phyloP scores from a whole-genome alignment of 2,888 invertebrate genomes.

The Hofmannophila pseudospretella region DNA sequence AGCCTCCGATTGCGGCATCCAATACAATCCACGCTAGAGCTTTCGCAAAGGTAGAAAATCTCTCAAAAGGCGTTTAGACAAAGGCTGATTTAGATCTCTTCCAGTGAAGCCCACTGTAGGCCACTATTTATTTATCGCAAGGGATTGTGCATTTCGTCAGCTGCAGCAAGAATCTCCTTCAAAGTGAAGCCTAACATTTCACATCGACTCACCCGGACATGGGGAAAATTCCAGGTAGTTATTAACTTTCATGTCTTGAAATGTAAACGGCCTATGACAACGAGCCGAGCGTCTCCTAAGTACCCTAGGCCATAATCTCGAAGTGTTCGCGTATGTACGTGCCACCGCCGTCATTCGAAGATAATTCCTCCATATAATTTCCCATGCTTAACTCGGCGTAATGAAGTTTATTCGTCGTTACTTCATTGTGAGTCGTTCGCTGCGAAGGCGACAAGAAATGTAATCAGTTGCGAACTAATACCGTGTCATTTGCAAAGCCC shows the following conservation, averaged over 20 bases:
- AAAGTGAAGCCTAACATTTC: constrained; percentile 41
- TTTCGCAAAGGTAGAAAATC: constrained; percentile 66
- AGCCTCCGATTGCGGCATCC: constrained; percentile 52
- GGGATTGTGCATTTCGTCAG: constrained; percentile 52
- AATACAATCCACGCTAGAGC: constrained; percentile 54
- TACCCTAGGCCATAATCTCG: constrained; percentile 56
- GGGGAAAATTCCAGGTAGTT: constrained; percentile 37
- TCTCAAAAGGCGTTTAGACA: constrained; percentile 74
- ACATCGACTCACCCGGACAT: constrained; percentile 22
- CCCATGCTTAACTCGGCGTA: constrained; percentile 71
- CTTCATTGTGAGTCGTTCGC: constrained; percentile 71
- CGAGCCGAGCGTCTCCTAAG: constrained; percentile 42
- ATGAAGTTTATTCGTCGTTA: constrained; percentile 76
- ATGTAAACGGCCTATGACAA: constrained; percentile 37
- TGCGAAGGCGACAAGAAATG: constrained; percentile 64
- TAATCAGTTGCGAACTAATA: constrained; percentile 77
- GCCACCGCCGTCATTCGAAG: constrained; percentile 58
- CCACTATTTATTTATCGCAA: constrained; percentile 69
- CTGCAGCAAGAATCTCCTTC: constrained; percentile 46
- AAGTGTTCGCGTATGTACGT: constrained; percentile 55
- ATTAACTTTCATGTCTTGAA: constrained; percentile 36
- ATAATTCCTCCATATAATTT: constrained; percentile 76
- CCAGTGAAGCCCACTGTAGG: constrained; percentile 53
- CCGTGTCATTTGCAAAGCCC: constrained; percentile 63
- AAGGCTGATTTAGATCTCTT: constrained; percentile 69